Base-by-base conservation (phyloP, 2,888 invertebrate genomes). In the Eurytoma californica region DNA sequence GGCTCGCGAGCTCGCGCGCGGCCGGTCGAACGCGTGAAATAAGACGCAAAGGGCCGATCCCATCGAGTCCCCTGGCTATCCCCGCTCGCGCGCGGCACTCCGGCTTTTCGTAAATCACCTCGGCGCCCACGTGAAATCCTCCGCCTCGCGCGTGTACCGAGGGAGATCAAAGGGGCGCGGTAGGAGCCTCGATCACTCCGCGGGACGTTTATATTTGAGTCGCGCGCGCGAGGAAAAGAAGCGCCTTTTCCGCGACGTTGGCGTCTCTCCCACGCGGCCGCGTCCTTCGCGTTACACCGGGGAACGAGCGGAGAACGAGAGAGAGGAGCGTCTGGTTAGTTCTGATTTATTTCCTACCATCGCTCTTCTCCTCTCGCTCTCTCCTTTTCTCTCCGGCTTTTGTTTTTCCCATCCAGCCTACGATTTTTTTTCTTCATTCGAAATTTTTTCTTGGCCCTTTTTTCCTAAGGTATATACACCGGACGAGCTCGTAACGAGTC, bases 261-360 rank as follows among this genome's bases (percentile, higher is more conserved):
- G 39, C 39, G 39, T 39, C 39, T 57, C 69, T 63, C 57, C 63
- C 65, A 67, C 66, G 61, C 57, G 61, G 60, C 51, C 73, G 80
- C 86, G 84, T 88, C 88, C 87, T 39, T 87, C 87, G 87, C 86
- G 86, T 85, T 85, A 84, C 57, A 69, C 20, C 39, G 51, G 24
- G 51, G 24, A 49, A 7, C 24, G 28, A 20, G 18, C 5, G 24
- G 53, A 51, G 86, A 88, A 87, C 87, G 87, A 88, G 87, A 87
- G 86, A 24, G 84, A 73, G 78, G 82, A 82, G 83, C 84, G 86
- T 86, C 88, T 89, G 88, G 88, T 89, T 89, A 88, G 88, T 86
- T 87, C 86, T 89, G 89, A 89, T 90, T 90, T 89, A 90, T 90
- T 85, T 86, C 84, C 86, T 84, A 84, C 82, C 87, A 89, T 89